Conservation (phyloP, 2,888 invertebrate species). For the Camptogramma bilineatum region DNA sequence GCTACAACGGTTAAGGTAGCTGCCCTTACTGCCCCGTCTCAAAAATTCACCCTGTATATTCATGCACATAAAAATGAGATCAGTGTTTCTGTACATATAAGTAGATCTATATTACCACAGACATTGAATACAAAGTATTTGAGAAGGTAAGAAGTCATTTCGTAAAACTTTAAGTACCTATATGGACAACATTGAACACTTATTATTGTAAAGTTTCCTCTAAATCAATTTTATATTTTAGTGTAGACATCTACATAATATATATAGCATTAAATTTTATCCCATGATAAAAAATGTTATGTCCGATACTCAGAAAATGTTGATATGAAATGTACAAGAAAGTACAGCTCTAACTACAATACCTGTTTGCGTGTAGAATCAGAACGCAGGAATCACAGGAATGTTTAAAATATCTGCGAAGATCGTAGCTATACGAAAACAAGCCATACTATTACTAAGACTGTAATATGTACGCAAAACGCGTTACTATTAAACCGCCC, state of each 20-base stretch:
- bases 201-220: slow-evolving; percentile 15
- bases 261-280: background rate
- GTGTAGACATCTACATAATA: background rate
- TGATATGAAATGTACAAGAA: slow-evolving; percentile 3
- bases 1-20: no score
- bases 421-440: slow-evolving; percentile 1
- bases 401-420: slow-evolving; percentile 6
- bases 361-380: background rate
- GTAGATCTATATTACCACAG: slow-evolving; percentile 7
- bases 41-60: no score
- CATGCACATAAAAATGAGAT: slow-evolving; percentile 16
- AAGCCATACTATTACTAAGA: slow-evolving; percentile 7
- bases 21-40: no score
- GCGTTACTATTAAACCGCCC: slow-evolving; percentile 3
- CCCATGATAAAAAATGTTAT: background rate
- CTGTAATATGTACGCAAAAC: slow-evolving; percentile 6
- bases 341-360: background rate
- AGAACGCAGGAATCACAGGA: background rate
- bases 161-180: slow-evolving; percentile 1
- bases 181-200: slow-evolving; percentile 24
- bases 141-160: slow-evolving; percentile 1
- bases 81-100: slow-evolving; percentile 15
- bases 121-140: slow-evolving; percentile 7
- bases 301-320: background rate
- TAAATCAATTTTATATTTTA: slow-evolving; percentile 5